Evolutionary conservation across 2,888 invertebrate genomes (phyloP), one percentile per base, ranked within the genome.

Genomic region (Scotopteryx bipunctaria): DNA sequence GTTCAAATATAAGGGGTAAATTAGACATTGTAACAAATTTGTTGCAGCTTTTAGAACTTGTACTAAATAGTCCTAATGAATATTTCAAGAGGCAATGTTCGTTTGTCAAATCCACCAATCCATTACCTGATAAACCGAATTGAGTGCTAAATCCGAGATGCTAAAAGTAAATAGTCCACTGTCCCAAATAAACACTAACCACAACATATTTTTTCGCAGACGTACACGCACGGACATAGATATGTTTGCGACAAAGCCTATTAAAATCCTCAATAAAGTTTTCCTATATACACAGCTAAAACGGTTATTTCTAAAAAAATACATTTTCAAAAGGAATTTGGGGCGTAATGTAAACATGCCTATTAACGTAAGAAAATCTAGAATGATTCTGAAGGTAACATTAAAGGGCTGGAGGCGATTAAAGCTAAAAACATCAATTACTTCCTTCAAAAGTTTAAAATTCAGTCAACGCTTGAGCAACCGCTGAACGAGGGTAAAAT

Each of bases 191-290:
- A 57, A 38, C 59, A 54, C 55, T 58, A 57, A 42, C 56, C 55
- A 57, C 56, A 59, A 57, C 55, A 52, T 50, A 46, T 43, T 46
- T 64, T 59, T 64, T 75, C 79, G 75, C 76, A 79, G 80, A 76
- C 75, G 69, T 78, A 64, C 69, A 75, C 79, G 66, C 67, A 74
- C 76, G 17, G 21, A 75, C 68, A 81, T 73, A 84, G 88, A 87
- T 88, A 88, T 88, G 89, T 88, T 84, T 85, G 87, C 87, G 86
- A 88, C 83, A 85, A 78, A 86, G 86, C 86, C 81, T 86, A 81
- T 73, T 78, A 74, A 76, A 76, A 75, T 55, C 63, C 57, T 69
- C 67, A 71, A 73, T 76, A 78, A 83, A 41, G 52, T 57, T 68
- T 63, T 59, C 63, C 58, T 78, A 76, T 77, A 68, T 78, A 84